A percentile compares a stretch with the other conserved stretches of the same genome.
phyloP scores from a whole-genome alignment of 2,113 vertebrate species.

The Campylorhamphus procurvoides region DNA sequence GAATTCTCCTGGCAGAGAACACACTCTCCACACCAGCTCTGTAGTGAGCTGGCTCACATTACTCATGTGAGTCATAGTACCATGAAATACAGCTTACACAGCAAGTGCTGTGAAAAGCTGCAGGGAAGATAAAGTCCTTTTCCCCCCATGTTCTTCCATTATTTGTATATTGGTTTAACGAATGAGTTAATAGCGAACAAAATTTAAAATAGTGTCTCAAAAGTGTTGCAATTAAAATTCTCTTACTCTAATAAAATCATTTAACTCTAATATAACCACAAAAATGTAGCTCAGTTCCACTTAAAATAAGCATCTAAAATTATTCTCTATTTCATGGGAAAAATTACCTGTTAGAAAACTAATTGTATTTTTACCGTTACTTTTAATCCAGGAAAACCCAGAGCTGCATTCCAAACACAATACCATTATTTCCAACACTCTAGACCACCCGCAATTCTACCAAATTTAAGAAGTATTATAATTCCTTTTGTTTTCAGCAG shows the following conservation, averaged over 20 bases:
- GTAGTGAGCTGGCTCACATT: background rate
- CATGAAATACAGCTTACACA: background rate
- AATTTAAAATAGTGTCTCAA: background rate
- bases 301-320: background rate
- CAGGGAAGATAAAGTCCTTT: background rate
- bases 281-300: background rate
- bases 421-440: background rate
- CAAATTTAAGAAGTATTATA: background rate
- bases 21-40: background rate
- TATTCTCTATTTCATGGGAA: background rate
- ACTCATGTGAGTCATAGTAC: background rate
- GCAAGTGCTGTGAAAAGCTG: background rate
- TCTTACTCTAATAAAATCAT: background rate
- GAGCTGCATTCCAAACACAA: background rate
- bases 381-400: background rate
- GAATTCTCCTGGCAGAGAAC: background rate
- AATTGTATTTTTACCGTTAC: background rate
- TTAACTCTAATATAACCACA: background rate
- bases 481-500: slow-evolving; percentile 22
- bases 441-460: background rate
- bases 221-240: background rate
- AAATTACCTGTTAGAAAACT: background rate
- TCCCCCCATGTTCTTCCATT: background rate
- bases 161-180: background rate
- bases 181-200: background rate